Percentiles rank a stretch among this genome's conserved stretches.
Evolutionary conservation across 2,888 invertebrate species (phyloP).

Genomic region (Pheosia gnoma): DNA sequence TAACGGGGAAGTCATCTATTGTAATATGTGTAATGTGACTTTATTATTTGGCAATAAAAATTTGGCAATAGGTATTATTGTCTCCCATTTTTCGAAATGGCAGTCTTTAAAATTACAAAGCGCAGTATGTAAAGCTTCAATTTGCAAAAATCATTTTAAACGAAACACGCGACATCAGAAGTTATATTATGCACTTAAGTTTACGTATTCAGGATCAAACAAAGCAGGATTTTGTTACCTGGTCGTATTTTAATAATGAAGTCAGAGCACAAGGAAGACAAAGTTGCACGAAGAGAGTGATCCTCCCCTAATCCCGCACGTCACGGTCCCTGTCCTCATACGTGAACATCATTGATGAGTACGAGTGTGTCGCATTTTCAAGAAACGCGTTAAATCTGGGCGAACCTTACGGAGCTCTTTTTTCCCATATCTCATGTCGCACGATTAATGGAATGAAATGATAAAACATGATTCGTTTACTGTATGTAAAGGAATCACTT

Average conservation of each 20-base stretch:
- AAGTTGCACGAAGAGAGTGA: slow-evolving; percentile 8
- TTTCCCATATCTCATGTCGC: not conserved
- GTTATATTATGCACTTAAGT: not conserved
- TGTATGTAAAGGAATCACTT: too few species aligned
- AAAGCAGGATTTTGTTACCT: not conserved
- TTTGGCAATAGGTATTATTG: too few species aligned
- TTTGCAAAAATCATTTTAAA: too few species aligned
- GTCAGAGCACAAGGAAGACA: slow-evolving; percentile 5
- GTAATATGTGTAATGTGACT: too few species aligned
- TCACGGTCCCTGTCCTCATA: slow-evolving; percentile 23
- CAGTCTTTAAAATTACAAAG: too few species aligned
- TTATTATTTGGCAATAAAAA: too few species aligned
- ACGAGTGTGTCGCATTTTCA: slow-evolving; percentile 7
- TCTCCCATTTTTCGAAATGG: too few species aligned
- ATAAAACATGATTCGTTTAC: not conserved
- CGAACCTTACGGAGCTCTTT: not conserved
- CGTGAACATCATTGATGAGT: slow-evolving; percentile 21
- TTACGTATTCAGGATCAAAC: not conserved
- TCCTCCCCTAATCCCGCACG: slow-evolving; percentile 12
- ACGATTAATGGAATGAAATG: not conserved
- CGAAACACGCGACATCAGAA: too few species aligned
- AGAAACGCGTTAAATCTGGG: not conserved
- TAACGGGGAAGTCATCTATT: too few species aligned
- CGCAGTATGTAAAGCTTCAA: too few species aligned
- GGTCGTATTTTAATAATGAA: slow-evolving; percentile 1